Percentiles rank a stretch among this genome's conserved stretches.
Conservation (phyloP, 2,888 invertebrate genomes). For the Poecilus cupreus region DNA sequence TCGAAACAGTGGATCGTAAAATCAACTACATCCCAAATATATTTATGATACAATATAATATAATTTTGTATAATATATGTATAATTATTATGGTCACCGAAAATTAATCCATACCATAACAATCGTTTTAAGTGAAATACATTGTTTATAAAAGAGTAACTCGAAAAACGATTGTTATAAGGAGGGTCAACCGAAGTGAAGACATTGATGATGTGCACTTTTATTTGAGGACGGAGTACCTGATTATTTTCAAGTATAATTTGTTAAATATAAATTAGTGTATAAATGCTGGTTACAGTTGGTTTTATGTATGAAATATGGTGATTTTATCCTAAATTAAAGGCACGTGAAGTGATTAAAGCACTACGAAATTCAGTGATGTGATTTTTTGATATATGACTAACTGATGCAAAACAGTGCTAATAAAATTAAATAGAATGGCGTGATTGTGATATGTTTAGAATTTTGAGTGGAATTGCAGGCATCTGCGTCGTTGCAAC, state of each 20-base stretch:
- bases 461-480: constrained; percentile 78
- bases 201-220: background rate
- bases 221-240: constrained; percentile 54
- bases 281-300: background rate
- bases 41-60: too few species aligned
- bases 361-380: constrained; percentile 52
- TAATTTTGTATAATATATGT: too few species aligned
- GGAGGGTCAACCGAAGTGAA: too few species aligned
- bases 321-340: constrained; percentile 53
- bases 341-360: constrained; percentile 58
- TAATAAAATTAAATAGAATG: constrained; percentile 45
- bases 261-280: background rate
- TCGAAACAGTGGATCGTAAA: too few species aligned
- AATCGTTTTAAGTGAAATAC: too few species aligned
- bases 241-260: constrained; percentile 31
- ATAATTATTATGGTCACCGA: too few species aligned
- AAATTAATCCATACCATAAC: too few species aligned
- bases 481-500: constrained; percentile 94
- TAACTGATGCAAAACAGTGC: constrained; percentile 51
- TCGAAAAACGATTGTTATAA: too few species aligned
- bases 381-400: constrained; percentile 37
- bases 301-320: constrained; percentile 17
- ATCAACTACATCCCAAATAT: too few species aligned
- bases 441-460: constrained; percentile 51
- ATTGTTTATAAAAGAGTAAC: too few species aligned